Conservation (phyloP, 2,888 invertebrate species). For the Dioctria linearis region DNA sequence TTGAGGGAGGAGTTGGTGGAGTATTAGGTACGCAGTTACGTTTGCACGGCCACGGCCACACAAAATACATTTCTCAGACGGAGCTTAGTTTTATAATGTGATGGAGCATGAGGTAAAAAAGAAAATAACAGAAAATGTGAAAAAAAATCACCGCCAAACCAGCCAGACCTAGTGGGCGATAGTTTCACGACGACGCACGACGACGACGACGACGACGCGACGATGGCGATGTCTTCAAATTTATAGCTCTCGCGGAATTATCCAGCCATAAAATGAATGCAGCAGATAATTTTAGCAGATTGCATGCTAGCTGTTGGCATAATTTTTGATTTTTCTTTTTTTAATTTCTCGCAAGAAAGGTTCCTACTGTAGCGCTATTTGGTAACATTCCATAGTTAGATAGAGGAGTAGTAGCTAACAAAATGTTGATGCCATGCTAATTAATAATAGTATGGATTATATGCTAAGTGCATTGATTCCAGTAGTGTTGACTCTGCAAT, state of each 20-base stretch:
- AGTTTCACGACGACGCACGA: constrained; percentile 3
- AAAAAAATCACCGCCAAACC: constrained; percentile 22
- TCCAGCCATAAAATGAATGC: constrained; percentile 25
- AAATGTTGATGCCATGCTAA: no score
- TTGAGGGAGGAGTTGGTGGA: constrained; percentile 34
- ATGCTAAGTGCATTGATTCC: no score
- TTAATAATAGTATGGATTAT: no score
- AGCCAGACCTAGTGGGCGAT: constrained; percentile 43
- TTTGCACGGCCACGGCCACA: constrained; percentile 8
- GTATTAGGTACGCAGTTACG: no score
- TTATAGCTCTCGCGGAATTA: constrained; percentile 22
- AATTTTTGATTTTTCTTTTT: constrained; percentile 26
- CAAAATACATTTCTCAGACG: constrained; percentile 24
- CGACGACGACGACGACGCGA: background rate
- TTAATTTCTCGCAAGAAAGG: background rate
- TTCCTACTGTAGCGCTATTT: background rate
- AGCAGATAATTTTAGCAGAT: constrained; percentile 24
- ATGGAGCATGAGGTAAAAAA: background rate
- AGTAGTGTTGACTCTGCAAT: no score
- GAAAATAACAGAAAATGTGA: constrained; percentile 7
- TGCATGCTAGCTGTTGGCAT: constrained; percentile 32
- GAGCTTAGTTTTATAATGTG: background rate
- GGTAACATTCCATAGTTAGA: no score
- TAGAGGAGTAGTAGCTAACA: no score
- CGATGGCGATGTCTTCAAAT: background rate